These are phyloP conservation scores for Hylaea fasciaria DNA, from an alignment of 2,888 invertebrate species.

Conservation along the genomic window DNA sequence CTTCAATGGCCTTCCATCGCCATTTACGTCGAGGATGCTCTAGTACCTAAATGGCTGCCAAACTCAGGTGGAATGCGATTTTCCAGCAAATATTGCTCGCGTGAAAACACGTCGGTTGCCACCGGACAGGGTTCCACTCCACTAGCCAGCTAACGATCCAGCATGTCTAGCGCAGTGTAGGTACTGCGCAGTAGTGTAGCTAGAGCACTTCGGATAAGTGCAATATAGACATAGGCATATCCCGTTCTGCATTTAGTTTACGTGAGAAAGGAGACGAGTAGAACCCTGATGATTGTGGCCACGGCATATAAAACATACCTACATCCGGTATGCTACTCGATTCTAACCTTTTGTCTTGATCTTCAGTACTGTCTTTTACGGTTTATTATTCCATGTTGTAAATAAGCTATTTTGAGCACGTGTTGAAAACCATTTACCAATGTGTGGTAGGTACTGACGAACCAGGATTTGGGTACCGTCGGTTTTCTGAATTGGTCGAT, in stretches of 20 bases:
- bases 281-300: too few species aligned
- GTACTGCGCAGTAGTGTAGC: slow-evolving; percentile 8
- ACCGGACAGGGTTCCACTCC: slow-evolving; percentile 28
- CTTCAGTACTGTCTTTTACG: slow-evolving; percentile 13
- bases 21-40: background rate
- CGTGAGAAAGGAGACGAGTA: too few species aligned
- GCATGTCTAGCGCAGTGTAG: slow-evolving; percentile 15
- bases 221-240: too few species aligned
- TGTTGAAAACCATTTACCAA: slow-evolving; percentile 41
- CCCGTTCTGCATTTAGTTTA: too few species aligned
- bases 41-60: background rate
- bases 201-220: background rate
- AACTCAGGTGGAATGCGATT: background rate
- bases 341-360: background rate
- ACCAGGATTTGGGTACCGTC: slow-evolving; percentile 29
- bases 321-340: too few species aligned
- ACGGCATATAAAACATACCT: too few species aligned
- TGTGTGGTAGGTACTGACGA: slow-evolving; percentile 36
- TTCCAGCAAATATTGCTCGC: slow-evolving; percentile 9
- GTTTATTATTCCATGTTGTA: slow-evolving; percentile 22
- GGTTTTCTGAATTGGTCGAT: slow-evolving; percentile 23
- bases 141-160: slow-evolving; percentile 33
- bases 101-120: slow-evolving; percentile 19
- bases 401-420: slow-evolving; percentile 37
- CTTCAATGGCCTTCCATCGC: too few species aligned